A percentile compares a stretch with the other conserved stretches of the same genome.
Evolutionary conservation across 2,113 vertebrate species (phyloP).

Genomic region (Ellobius talpinus): DNA sequence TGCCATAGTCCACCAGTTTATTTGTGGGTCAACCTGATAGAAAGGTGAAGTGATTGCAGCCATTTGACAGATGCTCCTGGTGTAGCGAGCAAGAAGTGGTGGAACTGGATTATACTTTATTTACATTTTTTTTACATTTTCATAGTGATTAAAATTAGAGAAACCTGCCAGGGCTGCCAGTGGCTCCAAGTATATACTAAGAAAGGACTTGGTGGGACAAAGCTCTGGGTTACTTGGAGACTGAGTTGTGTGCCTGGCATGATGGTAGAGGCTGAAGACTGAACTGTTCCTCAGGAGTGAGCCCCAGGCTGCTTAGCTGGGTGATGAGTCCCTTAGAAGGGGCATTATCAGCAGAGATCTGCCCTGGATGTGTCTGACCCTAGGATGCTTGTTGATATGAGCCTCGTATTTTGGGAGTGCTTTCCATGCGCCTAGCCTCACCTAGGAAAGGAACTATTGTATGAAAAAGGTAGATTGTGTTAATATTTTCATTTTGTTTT

Average conservation of each 20-base stretch:
- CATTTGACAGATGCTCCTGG: not conserved
- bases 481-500: not conserved
- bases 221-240: not conserved
- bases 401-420: not conserved
- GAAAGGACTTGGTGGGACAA: not conserved
- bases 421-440: not conserved
- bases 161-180: not conserved
- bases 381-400: not conserved
- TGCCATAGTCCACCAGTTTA: fast-evolving
- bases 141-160: not conserved
- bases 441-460: not conserved
- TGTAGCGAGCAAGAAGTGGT: not conserved
- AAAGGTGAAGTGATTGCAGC: not conserved
- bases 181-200: not conserved
- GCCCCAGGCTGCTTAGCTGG: not conserved
- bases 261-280: not conserved
- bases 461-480: not conserved
- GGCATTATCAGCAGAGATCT: not conserved
- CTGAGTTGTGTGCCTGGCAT: not conserved
- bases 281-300: not conserved
- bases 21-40: not conserved
- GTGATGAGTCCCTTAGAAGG: not conserved
- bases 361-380: not conserved
- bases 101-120: not conserved
- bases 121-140: not conserved